These are phyloP conservation scores for Lasioglossum albipes DNA, from an alignment of 1,140 invertebrate genomes.

Conservation along the genomic window DNA sequence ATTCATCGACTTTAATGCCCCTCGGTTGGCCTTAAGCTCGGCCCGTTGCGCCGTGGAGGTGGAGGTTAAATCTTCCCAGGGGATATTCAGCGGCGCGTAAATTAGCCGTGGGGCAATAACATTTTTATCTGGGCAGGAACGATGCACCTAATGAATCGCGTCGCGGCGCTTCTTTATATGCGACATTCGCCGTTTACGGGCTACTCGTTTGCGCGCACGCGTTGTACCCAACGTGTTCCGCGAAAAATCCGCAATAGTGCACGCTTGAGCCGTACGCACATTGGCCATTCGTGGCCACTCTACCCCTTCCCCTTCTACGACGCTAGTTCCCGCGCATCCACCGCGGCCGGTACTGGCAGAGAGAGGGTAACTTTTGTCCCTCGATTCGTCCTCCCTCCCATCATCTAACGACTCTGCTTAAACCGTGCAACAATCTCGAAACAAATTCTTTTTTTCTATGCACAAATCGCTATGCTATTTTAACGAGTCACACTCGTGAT, in stretches of 20 bases:
- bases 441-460: too few relatives aligned
- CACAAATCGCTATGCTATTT: too few relatives aligned
- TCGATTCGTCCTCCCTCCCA: too few relatives aligned
- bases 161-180: conserved; percentile 45
- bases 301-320: too few relatives aligned
- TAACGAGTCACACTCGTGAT: too few relatives aligned
- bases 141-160: conserved; percentile 20
- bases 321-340: too few relatives aligned
- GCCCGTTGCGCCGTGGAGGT: not conserved
- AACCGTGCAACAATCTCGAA: too few relatives aligned
- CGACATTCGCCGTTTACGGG: conserved; percentile 44
- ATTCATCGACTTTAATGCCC: conserved; percentile 10
- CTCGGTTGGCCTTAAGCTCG: conserved; percentile 11
- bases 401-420: too few relatives aligned
- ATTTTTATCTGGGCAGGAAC: conserved; percentile 24
- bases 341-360: too few relatives aligned
- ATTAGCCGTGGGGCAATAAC: conserved; percentile 33
- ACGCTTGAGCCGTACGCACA: conserved; percentile 46
- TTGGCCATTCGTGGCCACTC: too few relatives aligned
- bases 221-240: conserved; percentile 41
- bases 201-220: conserved; percentile 15
- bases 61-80: not conserved
- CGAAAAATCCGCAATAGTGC: conserved; percentile 61
- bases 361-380: too few relatives aligned
- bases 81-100: conserved; percentile 22